Evolutionary conservation across 2,888 invertebrate species (phyloP), one percentile per base, ranked within the genome.

Genomic region (Drosophila infuscata): DNA sequence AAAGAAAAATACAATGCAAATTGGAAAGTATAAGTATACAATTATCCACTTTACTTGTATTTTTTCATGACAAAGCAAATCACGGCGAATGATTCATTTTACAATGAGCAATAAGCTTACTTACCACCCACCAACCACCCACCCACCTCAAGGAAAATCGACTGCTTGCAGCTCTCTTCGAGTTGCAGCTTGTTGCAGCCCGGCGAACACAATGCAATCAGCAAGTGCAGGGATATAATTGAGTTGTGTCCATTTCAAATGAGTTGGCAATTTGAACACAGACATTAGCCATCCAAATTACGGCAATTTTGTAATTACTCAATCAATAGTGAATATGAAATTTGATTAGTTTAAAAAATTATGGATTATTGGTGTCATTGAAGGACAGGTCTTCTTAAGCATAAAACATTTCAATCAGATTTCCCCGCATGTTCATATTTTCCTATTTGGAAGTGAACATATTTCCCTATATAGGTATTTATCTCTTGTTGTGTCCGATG

Each of bases 291-390:
- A n/a, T 3, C 30, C 33, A 41, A 43, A 67, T 74, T 43, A 53
- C 57, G n/a, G 56, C 41, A 62, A 54, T 65, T 56, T 70, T 46
- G 32, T 53, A 41, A 65, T 64, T 65, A 49, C 33, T 29, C 33
- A 58, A 38, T 74, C 48, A 58, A 74, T 51, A 64, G 57, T 63
- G 25, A 64, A 64, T 41, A 61, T 36, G 32, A 43, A 61, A 38
- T 58, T 43, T 38, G 48, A 73, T 73, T 48, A 52, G 48, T 36
- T 33, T 20, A n/a, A n/a, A 15, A 7, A n/a, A 25, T 46, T 53
- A 25, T 46, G 46, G 15, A 46, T 43, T 32, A 41, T 30, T n/a
- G 5, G 11, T 41, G 33, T 6, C 20, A 46, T 25, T 32, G 56
- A 25, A 17, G 46, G 43, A 20, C 32, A 58, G 17, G 11, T n/a